Evolutionary conservation across 1,140 invertebrate genomes (phyloP).

Genomic region (Agrypnia vestita): DNA sequence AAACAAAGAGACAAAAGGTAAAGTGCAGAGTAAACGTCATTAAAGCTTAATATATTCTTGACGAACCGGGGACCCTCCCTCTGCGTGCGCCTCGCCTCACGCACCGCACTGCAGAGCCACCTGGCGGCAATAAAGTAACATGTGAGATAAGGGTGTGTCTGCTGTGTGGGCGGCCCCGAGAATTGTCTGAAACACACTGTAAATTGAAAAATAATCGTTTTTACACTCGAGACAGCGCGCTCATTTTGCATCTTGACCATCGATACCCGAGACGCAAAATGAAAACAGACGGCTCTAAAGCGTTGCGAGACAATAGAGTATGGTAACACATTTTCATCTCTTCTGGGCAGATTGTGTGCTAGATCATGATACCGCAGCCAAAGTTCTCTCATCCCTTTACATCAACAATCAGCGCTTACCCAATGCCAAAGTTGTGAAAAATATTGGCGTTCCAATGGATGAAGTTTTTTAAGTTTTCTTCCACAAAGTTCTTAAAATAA

Average conservation of each 20-base stretch:
- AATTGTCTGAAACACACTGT: slow-evolving; percentile 7
- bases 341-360: no score
- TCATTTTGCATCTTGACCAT: not conserved
- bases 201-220: not conserved
- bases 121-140: slow-evolving; percentile 18
- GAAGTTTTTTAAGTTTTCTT: no score
- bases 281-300: no score
- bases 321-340: no score
- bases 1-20: slow-evolving; percentile 41
- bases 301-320: not conserved
- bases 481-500: no score
- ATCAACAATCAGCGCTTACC: no score
- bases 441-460: no score
- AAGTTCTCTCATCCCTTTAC: no score
- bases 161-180: not conserved
- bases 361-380: no score
- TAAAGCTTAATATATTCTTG: slow-evolving; percentile 43
- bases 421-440: no score
- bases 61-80: slow-evolving; percentile 13
- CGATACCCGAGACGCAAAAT: no score
- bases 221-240: not conserved
- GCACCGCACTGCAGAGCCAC: not conserved
- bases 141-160: slow-evolving; percentile 26
- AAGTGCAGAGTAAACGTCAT: slow-evolving; percentile 26
- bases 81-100: not conserved